These are phyloP conservation scores for Mamestra configurata DNA, from an alignment of 1,140 invertebrate genomes.

Conservation along the genomic window DNA sequence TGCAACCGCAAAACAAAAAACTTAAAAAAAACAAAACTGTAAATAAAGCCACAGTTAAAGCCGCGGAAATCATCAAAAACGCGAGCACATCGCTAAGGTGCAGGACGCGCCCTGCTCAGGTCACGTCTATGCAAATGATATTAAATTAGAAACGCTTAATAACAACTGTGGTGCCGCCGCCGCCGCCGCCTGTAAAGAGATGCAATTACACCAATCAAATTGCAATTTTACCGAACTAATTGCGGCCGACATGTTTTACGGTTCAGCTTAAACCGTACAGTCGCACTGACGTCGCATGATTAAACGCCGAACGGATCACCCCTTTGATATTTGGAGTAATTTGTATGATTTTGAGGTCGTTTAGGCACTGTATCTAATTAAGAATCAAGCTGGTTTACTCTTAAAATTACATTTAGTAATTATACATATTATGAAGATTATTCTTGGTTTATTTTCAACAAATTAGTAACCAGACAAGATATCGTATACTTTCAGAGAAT, in stretches of 20 bases:
- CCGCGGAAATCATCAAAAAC: background rate
- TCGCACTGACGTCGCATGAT: slow-evolving; percentile 68
- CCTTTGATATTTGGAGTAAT: slow-evolving; percentile 32
- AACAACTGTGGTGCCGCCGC: slow-evolving; percentile 82
- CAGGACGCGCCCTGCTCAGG: slow-evolving; percentile 55
- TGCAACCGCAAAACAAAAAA: background rate
- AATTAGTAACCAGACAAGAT: no score
- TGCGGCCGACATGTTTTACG: slow-evolving; percentile 82
- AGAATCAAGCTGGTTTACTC: background rate
- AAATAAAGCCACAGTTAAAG: background rate
- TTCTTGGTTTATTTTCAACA: no score
- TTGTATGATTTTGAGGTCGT: background rate
- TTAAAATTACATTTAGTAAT: no score
- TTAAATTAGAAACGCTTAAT: slow-evolving; percentile 87
- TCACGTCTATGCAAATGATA: slow-evolving; percentile 87
- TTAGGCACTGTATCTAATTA: background rate
- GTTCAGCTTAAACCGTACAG: slow-evolving; percentile 62
- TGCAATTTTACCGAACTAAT: slow-evolving; percentile 85
- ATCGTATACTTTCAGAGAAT: no score
- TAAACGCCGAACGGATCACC: slow-evolving; percentile 55
- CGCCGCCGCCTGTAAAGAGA: slow-evolving; percentile 80
- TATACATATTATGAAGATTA: no score
- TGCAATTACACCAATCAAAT: slow-evolving; percentile 88
- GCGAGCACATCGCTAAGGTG: background rate
- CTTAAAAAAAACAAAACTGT: background rate